Conservation (phyloP, 92 coral and sea anemone species). For the Siderastrea siderea region DNA sequence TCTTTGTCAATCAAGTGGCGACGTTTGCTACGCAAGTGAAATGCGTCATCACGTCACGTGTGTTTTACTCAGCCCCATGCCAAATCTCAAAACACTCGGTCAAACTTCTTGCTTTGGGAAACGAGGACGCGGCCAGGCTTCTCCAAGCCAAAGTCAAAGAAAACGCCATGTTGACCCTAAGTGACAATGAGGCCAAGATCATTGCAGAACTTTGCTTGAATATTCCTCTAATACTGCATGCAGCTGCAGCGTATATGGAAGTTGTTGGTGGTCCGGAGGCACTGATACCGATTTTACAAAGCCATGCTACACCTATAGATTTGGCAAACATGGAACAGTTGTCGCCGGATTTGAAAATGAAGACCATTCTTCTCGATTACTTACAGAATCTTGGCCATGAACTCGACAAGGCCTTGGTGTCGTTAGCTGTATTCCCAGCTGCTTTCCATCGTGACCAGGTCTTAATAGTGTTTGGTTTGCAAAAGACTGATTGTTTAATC, state of each 20-base stretch:
- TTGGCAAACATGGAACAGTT: constrained; percentile 46
- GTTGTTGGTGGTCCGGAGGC: constrained; percentile 42
- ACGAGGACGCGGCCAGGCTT: constrained; percentile 18
- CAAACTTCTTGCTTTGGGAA: constrained; percentile 40
- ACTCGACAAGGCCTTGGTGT: constrained; percentile 46
- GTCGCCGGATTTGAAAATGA: constrained; percentile 65
- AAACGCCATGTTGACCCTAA: constrained; percentile 9
- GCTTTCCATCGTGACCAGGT: constrained; percentile 57
- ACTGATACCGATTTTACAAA: constrained; percentile 48
- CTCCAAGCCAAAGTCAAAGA: constrained; percentile 34
- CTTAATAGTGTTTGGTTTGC: constrained; percentile 21
- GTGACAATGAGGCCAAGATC: constrained; percentile 48
- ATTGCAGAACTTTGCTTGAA: constrained; percentile 62
- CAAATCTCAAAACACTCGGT: constrained; percentile 34
- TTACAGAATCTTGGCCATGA: constrained; percentile 45
- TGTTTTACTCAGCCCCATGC: constrained; percentile 12
- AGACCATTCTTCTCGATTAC: constrained; percentile 48
- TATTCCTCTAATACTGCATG: constrained; percentile 63
- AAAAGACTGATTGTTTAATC: neutral
- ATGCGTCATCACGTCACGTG: constrained; percentile 65
- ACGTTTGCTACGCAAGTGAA: constrained; percentile 48
- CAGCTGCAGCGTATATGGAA: constrained; percentile 65
- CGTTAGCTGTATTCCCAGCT: constrained; percentile 71
- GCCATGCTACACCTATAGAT: constrained; percentile 22
- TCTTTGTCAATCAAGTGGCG: constrained; percentile 50